Base-by-base conservation (phyloP, 2,888 invertebrate genomes). In the Papilio elwesi region DNA sequence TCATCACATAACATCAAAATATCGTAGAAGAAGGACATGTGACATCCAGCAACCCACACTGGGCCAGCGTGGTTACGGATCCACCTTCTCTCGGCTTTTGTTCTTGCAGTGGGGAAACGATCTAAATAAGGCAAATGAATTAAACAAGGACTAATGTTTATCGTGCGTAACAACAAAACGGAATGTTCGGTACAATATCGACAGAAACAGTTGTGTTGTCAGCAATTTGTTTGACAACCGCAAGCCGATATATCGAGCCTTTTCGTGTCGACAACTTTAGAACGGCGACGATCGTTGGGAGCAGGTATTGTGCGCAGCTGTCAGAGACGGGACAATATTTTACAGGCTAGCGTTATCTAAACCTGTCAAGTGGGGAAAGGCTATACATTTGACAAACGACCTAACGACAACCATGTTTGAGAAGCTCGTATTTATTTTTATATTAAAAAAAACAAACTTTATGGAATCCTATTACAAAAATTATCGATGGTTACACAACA, bases 201-300 rank as follows among this genome's bases (percentile, higher is more conserved):
- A 49, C 52, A 64, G 26, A 55, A 70, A 65, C 36, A 68, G 57
- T 57, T 55, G 55, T 65, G 36, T 38, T 49, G 65, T 65, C 55
- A 16, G 65, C 70, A 65, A 70, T 70, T 65, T 65, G 55, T 65
- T 70, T 55, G 65, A 70, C 53, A 36, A 48, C 53, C 55, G 49
- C 65, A 15, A 57, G 70, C 43, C 43, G 16, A 70, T 53, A 70
- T 70, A 49, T 57, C 55, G 55, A 48, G 64, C 36, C n/a, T 55
- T 48, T 13, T 6, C 38, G 16, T 57, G 65, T 70, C 48, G 65
- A 55, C 16, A n/a, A 36, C 55, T 63, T n/a, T 47, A 13, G 70
- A 47, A n/a, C 64, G 38, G 64, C 43, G 36, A 15, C 15, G 12
- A 16, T 16, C 43, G 43, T 43, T 62, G 10, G 38, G 59, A n/a